These are phyloP conservation scores for Hyppa rectilinea DNA, from an alignment of 2,888 invertebrate species.

Conservation along the genomic window DNA sequence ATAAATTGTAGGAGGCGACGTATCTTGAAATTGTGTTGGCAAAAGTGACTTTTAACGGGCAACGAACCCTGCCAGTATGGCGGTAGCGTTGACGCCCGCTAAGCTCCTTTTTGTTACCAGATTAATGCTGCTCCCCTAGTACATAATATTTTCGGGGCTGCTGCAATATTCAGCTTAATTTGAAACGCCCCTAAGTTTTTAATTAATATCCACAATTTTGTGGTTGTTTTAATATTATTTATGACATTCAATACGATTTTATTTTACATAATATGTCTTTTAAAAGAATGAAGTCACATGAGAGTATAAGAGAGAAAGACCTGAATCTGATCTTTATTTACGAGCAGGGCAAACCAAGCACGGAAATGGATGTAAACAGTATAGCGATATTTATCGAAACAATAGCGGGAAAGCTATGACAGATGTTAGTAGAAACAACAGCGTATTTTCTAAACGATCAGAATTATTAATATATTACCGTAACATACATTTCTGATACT, in stretches of 20 bases:
- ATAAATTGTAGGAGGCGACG: conserved; percentile 66
- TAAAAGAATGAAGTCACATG: conserved; percentile 18
- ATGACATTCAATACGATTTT: not conserved
- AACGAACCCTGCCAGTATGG: conserved; percentile 71
- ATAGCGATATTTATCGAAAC: conserved; percentile 44
- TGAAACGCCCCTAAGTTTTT: conserved; percentile 26
- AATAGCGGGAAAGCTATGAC: conserved; percentile 25
- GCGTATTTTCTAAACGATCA: conserved; percentile 29
- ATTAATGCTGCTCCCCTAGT: conserved; percentile 73
- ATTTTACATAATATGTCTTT: not conserved
- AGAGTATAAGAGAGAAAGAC: not conserved
- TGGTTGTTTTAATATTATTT: not conserved
- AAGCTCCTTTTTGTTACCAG: conserved; percentile 82
- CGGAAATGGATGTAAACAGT: conserved; percentile 38
- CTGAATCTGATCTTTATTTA: conserved; percentile 17
- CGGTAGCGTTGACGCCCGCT: conserved; percentile 77
- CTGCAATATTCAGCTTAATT: conserved; percentile 42
- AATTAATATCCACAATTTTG: conserved; percentile 31
- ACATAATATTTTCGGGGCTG: conserved; percentile 43
- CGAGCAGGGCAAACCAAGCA: conserved; percentile 25
- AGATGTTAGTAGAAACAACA: conserved; percentile 12
- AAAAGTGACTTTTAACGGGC: conserved; percentile 82
- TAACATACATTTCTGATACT: conserved; percentile 5
- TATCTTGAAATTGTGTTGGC: conserved; percentile 76
- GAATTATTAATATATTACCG: conserved; percentile 13